Conservation (phyloP, 2,113 vertebrate genomes). For the Silurus meridionalis region DNA sequence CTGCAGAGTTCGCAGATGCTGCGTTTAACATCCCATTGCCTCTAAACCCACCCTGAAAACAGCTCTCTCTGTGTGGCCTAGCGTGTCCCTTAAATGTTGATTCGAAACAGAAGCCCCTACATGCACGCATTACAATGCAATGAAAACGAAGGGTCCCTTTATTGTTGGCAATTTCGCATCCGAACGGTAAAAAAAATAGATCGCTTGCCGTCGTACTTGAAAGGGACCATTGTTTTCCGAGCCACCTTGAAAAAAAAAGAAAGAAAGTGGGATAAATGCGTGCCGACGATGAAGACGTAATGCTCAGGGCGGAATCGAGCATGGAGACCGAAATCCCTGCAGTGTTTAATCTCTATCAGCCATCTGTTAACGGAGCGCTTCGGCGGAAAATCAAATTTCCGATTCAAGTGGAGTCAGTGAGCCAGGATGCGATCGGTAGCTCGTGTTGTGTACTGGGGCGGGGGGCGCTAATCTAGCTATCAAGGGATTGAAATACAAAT, state of each 20-base stretch:
- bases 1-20: slow-evolving; percentile 55
- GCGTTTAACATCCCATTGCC: slow-evolving; percentile 38
- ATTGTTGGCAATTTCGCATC: neutral
- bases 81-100: slow-evolving; percentile 38
- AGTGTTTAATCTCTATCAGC: slow-evolving; percentile 4
- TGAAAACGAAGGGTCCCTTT: neutral
- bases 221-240: neutral
- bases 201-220: neutral
- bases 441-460: neutral
- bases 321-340: neutral
- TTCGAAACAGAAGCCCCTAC: slow-evolving; percentile 8
- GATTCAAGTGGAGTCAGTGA: neutral
- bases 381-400: neutral
- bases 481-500: neutral
- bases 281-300: neutral
- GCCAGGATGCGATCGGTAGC: neutral
- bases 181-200: neutral
- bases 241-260: neutral
- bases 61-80: slow-evolving; percentile 29
- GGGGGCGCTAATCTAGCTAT: neutral
- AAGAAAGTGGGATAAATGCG: neutral
- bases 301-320: neutral
- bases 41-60: slow-evolving; percentile 39
- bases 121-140: neutral
- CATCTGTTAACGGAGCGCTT: neutral